Conservation (phyloP, 2,888 invertebrate species). For the Arctia plantaginis region DNA sequence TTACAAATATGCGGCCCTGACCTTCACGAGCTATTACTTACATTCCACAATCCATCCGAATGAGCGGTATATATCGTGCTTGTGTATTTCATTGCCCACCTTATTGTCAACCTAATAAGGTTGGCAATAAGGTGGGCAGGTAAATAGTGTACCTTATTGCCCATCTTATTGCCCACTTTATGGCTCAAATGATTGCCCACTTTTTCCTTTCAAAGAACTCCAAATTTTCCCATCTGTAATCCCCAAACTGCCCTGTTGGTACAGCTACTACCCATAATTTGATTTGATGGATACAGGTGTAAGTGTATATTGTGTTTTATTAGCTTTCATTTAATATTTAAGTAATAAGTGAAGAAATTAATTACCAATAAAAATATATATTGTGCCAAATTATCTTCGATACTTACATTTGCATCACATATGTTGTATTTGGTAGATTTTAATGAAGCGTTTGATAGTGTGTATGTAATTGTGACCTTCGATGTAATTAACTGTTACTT, state of each 20-base stretch:
- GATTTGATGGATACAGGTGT: background rate
- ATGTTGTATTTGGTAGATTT: constrained; percentile 8
- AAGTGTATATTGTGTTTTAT: background rate
- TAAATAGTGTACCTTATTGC: too few relatives aligned
- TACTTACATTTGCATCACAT: constrained; percentile 4
- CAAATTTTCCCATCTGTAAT: background rate
- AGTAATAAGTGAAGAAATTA: background rate
- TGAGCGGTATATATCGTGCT: too few relatives aligned
- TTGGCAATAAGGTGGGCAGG: too few relatives aligned
- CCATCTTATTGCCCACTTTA: too few relatives aligned
- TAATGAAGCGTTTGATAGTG: constrained; percentile 16
- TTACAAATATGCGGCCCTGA: too few relatives aligned
- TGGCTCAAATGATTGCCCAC: background rate
- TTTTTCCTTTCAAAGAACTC: background rate
- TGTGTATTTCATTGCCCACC: too few relatives aligned
- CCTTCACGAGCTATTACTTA: too few relatives aligned
- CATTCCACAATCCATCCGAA: too few relatives aligned
- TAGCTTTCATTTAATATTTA: background rate
- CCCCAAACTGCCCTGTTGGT: background rate
- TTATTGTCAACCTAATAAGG: too few relatives aligned
- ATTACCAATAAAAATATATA: background rate
- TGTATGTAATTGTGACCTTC: background rate
- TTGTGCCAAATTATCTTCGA: constrained; percentile 2
- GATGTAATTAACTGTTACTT: background rate
- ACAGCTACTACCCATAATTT: too few relatives aligned